These are phyloP conservation scores for Morelia viridis DNA, from an alignment of 2,797 vertebrate genomes.

Conservation along the genomic window DNA sequence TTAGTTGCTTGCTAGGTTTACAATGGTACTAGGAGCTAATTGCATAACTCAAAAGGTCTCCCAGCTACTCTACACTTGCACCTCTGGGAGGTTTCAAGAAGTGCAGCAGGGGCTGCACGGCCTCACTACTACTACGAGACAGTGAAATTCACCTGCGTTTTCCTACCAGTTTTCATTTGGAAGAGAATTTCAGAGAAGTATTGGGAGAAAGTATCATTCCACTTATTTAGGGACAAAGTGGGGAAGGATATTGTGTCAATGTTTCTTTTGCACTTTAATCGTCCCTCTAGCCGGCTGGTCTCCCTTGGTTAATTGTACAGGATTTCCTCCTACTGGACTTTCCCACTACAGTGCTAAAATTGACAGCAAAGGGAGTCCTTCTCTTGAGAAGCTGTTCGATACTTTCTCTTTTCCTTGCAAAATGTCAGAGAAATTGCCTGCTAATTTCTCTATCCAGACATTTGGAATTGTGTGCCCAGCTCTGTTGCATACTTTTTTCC, in stretches of 20 bases:
- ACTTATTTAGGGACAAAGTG: neutral
- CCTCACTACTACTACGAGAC: neutral
- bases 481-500: neutral
- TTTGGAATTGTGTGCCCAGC: neutral
- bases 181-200: neutral
- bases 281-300: neutral
- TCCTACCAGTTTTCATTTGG: neutral
- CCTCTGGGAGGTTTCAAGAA: neutral
- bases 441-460: neutral
- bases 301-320: neutral
- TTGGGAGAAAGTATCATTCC: neutral
- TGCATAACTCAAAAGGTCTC: conserved; percentile 1
- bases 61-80: neutral
- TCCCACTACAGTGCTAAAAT: neutral
- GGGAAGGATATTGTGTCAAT: neutral
- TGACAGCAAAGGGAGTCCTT: neutral
- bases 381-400: neutral
- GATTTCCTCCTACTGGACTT: neutral
- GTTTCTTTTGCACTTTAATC: neutral
- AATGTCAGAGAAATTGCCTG: neutral
- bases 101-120: neutral
- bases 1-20: conserved; percentile 12
- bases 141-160: neutral
- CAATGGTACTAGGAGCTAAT: conserved; percentile 6
- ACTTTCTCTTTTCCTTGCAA: neutral